Evolutionary conservation across 1,140 invertebrate species (phyloP).

Genomic region (Ganaspis sp.): DNA sequence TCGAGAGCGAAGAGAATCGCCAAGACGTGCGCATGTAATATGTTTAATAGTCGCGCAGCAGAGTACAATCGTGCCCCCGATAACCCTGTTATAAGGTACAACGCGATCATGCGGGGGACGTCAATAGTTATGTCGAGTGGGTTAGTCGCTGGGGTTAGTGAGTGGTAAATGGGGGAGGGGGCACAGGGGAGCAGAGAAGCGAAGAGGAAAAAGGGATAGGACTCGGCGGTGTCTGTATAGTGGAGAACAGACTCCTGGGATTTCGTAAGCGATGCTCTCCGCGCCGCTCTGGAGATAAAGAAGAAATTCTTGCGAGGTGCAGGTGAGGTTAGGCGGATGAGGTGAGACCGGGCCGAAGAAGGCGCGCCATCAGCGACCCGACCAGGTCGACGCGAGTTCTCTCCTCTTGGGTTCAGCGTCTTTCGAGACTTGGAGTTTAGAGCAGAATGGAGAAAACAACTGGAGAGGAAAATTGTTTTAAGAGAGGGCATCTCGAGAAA

Average conservation of each 20-base stretch:
- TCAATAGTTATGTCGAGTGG: constrained; percentile 10
- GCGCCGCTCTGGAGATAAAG: constrained; percentile 53
- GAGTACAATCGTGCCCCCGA: constrained; percentile 35
- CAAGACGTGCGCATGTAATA: constrained; percentile 17
- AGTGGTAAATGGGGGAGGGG: too few species aligned
- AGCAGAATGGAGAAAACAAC: constrained; percentile 32
- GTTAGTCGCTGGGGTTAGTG: background rate
- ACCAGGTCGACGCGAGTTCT: constrained; percentile 40
- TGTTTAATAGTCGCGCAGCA: constrained; percentile 22
- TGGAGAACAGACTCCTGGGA: constrained; percentile 29
- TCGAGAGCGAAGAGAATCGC: background rate
- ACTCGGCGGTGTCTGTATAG: constrained; percentile 19
- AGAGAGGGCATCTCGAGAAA: constrained; percentile 36
- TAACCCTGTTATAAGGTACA: constrained; percentile 47
- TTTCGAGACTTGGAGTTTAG: constrained; percentile 3
- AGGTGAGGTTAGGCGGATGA: constrained; percentile 51
- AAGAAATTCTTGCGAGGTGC: constrained; percentile 58
- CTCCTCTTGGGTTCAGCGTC: background rate
- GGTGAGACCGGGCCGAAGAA: constrained; percentile 56
- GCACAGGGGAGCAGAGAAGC: background rate
- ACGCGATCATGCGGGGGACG: constrained; percentile 41
- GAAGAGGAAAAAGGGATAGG: background rate
- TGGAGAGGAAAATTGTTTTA: constrained; percentile 21
- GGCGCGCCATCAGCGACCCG: constrained; percentile 59
- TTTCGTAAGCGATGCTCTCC: constrained; percentile 53